Conservation (phyloP, 2,797 vertebrate species). For the Eulemur rubriventer region DNA sequence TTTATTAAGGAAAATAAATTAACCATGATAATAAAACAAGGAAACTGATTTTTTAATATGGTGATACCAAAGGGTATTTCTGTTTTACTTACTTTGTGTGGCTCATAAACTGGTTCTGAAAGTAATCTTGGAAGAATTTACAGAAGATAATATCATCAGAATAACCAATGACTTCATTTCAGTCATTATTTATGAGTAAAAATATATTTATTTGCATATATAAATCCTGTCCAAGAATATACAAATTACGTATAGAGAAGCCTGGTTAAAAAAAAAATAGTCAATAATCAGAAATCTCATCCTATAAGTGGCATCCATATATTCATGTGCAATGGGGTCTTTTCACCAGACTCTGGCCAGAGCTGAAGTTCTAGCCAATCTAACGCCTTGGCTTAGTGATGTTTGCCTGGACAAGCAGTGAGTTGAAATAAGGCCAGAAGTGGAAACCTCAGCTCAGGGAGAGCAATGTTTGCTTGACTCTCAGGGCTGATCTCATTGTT, state of each 20-base stretch:
- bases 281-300: background rate
- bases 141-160: background rate
- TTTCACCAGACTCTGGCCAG: background rate
- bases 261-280: background rate
- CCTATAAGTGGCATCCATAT: background rate
- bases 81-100: background rate
- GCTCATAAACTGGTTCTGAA: background rate
- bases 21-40: background rate
- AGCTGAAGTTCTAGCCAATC: background rate
- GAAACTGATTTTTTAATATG: background rate
- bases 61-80: background rate
- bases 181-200: background rate
- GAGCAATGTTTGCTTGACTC: background rate
- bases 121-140: background rate
- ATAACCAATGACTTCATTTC: background rate
- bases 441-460: background rate
- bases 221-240: background rate
- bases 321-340: fast-evolving
- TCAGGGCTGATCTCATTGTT: background rate
- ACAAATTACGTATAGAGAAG: background rate
- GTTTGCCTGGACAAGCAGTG: background rate
- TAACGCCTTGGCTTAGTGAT: background rate
- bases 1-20: background rate
- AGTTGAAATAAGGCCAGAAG: background rate
- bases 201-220: background rate